A percentile compares a stretch with the other conserved stretches of the same genome.
phyloP scores from a whole-genome alignment of 2,888 invertebrate genomes.

The Pollenia labialis region DNA sequence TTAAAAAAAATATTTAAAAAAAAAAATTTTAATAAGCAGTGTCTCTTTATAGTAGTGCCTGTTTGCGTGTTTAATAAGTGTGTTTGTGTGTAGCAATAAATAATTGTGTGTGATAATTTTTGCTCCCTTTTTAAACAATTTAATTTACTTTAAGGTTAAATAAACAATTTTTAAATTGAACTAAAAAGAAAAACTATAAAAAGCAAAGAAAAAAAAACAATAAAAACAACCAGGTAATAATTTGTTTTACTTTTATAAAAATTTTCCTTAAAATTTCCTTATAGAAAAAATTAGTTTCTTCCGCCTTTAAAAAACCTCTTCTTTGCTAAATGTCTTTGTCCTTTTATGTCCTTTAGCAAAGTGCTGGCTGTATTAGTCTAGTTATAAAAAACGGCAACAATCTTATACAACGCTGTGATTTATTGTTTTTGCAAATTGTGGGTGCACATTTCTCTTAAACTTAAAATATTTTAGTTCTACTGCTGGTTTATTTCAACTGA shows the following conservation, averaged over 20 bases:
- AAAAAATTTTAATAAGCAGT: constrained; percentile 27
- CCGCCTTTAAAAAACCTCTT: background rate
- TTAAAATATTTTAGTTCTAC: constrained; percentile 8
- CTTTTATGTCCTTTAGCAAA: constrained; percentile 70
- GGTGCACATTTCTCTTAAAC: constrained; percentile 46
- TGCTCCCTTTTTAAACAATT: constrained; percentile 31
- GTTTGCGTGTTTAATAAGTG: background rate
- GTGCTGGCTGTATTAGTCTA: background rate
- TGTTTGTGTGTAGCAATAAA: constrained; percentile 12
- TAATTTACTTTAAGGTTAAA: background rate
- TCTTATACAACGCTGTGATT: constrained; percentile 30
- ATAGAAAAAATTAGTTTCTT: constrained; percentile 4
- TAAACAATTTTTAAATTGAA: constrained; percentile 3
- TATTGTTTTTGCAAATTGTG: constrained; percentile 51
- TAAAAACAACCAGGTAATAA: constrained; percentile 47
- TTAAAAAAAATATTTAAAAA: background rate
- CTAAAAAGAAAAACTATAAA: background rate
- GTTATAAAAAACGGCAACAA: background rate
- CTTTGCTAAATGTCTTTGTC: constrained; percentile 61
- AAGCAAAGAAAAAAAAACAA: background rate
- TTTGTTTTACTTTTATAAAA: background rate
- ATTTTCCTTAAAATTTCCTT: background rate
- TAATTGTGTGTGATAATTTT: constrained; percentile 41
- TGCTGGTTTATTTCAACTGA: background rate
- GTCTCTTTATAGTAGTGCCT: constrained; percentile 33